Conservation (phyloP, 2,888 invertebrate genomes). For the Labia minor region DNA sequence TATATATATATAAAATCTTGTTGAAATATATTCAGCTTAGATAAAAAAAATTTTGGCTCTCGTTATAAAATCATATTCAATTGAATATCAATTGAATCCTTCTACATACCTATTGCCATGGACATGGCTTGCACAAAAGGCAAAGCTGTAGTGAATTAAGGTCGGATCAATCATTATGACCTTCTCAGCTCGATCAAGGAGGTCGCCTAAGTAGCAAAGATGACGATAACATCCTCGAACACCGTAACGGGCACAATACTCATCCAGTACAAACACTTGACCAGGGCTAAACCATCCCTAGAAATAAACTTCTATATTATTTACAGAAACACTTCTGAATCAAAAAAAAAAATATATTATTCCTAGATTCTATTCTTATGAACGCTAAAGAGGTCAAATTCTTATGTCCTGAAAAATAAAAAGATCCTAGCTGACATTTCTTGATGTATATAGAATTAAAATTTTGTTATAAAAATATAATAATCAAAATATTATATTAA, state of each 20-base stretch:
- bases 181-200: slow-evolving; percentile 89
- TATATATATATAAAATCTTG: background rate
- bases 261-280: slow-evolving; percentile 95
- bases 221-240: slow-evolving; percentile 95
- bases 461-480: too few species aligned
- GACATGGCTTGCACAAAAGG: slow-evolving; percentile 98
- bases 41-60: background rate
- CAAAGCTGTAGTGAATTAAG: slow-evolving; percentile 96
- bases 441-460: too few species aligned
- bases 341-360: background rate
- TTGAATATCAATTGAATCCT: background rate
- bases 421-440: too few species aligned
- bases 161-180: slow-evolving; percentile 93
- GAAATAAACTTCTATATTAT: too few species aligned
- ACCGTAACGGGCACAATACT: slow-evolving; percentile 94
- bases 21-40: background rate
- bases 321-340: too few species aligned
- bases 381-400: too few species aligned
- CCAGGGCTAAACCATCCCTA: slow-evolving; percentile 99
- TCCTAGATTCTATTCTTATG: background rate
- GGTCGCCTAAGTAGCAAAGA: slow-evolving; percentile 87
- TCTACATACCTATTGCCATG: slow-evolving; percentile 86
- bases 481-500: too few species aligned
- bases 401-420: background rate
- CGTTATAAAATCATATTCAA: slow-evolving; percentile 15